Evolutionary conservation across 1,140 invertebrate genomes (phyloP), one percentile per base, ranked within the genome.

Genomic region (Trialeurodes vaporariorum): DNA sequence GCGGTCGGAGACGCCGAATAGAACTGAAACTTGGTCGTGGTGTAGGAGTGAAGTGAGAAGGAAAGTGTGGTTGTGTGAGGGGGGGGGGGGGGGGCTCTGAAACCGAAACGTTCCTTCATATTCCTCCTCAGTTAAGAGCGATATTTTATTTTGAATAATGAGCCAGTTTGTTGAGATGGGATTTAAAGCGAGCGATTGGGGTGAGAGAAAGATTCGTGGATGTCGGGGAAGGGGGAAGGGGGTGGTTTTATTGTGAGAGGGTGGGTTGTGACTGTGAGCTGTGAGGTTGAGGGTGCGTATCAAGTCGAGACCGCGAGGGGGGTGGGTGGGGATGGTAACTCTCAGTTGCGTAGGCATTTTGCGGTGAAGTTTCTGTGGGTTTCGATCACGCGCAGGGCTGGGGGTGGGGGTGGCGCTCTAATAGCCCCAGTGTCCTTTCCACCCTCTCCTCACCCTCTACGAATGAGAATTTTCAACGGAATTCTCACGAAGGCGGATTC

Each of bases 131-230:
- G 34, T 49, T 49, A 49, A 49, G 34, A 17, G 34, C 34, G 34
- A 49, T 49, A 49, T 49, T 49, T 49, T 49, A 49, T 49, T 49
- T 49, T 49, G 34, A 49, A 49, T 49, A 49, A 49, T 49, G 34
- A 49, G 34, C 34, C 34, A 49, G 34, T 49, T 49, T 49, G 34
- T 49, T 49, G 34, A 49, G 34, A 5, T 17, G 5, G 34, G 34
- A 49, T 49, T 49, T 49, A 49, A n/a, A n/a, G n/a, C n/a, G n/a
- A 49, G 34, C 34, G 17, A 17, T 17, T 17, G 34, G 5, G 17
- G 17, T 9, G 34, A 49, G 34, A 17, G 34, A 9, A 17, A 49
- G 34, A 49, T 49, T 49, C 34, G n/a, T n/a, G n/a, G n/a, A n/a
- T n/a, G n/a, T n/a, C n/a, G n/a, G n/a, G n/a, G n/a, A n/a, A n/a